A percentile compares a stretch with the other conserved stretches of the same genome.
These are phyloP conservation scores for Acleris literana DNA, from an alignment of 2,888 invertebrate species.

Conservation along the genomic window DNA sequence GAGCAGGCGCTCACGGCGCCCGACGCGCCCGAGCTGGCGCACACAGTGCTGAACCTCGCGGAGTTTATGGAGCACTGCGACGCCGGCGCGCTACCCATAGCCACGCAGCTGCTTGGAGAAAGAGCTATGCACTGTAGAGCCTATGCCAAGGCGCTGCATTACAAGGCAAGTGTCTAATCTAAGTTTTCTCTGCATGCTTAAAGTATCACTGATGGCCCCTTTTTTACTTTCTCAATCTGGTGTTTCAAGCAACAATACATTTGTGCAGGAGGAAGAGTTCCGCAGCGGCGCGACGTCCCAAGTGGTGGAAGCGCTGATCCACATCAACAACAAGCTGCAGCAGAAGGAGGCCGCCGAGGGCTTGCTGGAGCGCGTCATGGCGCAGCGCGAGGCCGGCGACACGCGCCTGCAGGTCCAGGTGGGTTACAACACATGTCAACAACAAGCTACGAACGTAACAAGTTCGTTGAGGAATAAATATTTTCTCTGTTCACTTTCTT, in stretches of 20 bases:
- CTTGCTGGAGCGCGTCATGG: slow-evolving; percentile 94
- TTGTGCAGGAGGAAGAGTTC: slow-evolving; percentile 93
- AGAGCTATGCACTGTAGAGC: slow-evolving; percentile 96
- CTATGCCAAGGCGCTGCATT: slow-evolving; percentile 86
- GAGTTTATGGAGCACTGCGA: slow-evolving; percentile 99
- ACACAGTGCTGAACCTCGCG: slow-evolving; percentile 97
- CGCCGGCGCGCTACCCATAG: slow-evolving; percentile 95
- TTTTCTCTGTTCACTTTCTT: too few relatives aligned
- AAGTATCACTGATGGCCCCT: not conserved
- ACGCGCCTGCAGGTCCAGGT: slow-evolving; percentile 76
- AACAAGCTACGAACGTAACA: not conserved
- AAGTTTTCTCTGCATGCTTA: not conserved
- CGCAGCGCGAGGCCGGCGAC: slow-evolving; percentile 87
- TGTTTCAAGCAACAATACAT: not conserved
- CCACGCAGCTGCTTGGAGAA: slow-evolving; percentile 93
- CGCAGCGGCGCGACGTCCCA: slow-evolving; percentile 91
- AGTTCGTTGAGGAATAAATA: too few relatives aligned
- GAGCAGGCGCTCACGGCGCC: slow-evolving; percentile 96
- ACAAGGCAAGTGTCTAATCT: slow-evolving; percentile 66
- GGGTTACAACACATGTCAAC: not conserved
- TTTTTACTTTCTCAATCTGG: not conserved
- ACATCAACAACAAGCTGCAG: slow-evolving; percentile 98
- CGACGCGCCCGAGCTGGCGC: slow-evolving; percentile 97
- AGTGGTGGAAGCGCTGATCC: slow-evolving; percentile 96
- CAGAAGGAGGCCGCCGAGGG: slow-evolving; percentile 99